Conservation (phyloP, 2,113 vertebrate genomes). For the Proteles cristata region DNA sequence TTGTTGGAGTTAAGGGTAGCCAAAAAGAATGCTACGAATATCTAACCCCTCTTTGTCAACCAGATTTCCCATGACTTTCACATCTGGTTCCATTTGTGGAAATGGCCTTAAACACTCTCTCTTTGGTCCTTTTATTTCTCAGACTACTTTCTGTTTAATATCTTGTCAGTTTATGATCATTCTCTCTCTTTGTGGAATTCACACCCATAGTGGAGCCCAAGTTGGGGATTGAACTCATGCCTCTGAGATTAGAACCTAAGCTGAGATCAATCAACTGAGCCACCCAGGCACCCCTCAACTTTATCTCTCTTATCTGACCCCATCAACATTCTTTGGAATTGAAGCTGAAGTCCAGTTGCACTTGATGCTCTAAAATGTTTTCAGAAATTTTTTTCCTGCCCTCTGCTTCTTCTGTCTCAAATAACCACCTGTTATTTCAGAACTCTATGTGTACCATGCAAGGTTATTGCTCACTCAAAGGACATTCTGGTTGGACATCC, state of each 20-base stretch:
- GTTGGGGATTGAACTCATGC: too few relatives aligned
- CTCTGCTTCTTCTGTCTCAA: background rate
- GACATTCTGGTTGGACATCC: background rate
- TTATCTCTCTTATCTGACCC: background rate
- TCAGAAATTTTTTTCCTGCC: too few relatives aligned
- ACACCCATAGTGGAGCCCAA: too few relatives aligned
- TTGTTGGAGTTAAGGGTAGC: background rate
- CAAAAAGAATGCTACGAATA: background rate
- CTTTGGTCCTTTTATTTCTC: background rate
- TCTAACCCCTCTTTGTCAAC: background rate
- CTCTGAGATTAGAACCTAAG: too few relatives aligned
- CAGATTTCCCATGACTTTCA: background rate
- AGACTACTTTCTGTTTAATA: background rate
- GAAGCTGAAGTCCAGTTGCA: background rate
- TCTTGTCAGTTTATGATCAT: background rate
- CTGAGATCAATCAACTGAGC: too few relatives aligned
- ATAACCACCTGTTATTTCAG: background rate
- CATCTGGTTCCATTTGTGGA: background rate
- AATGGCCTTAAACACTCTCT: background rate
- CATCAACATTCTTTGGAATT: background rate
- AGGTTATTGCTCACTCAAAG: background rate
- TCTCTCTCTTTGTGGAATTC: too few relatives aligned
- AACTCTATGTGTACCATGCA: background rate
- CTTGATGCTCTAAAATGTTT: background rate
- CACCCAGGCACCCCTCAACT: too few relatives aligned